Evolutionary conservation across 2,888 invertebrate species (phyloP), one percentile per base, ranked within the genome.

Genomic region (Acanthosepion esculentum): DNA sequence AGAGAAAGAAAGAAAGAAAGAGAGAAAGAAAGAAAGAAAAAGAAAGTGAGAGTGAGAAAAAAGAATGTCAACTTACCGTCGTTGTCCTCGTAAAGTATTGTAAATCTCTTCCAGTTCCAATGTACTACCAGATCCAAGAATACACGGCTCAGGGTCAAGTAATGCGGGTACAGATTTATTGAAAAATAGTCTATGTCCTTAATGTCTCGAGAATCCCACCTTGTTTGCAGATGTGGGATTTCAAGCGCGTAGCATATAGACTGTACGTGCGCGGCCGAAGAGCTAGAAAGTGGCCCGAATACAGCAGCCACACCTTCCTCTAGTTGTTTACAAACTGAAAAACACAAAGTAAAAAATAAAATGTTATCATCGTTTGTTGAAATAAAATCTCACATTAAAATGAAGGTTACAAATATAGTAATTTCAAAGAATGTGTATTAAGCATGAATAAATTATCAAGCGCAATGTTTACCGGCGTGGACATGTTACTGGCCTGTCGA

Each of bases 61-160:
- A 41, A 1, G 41, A 41, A 41, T 41, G 41, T 41, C 41, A 41
- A 95, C 96, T 96, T 96, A 97, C 97, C 98, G 97, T 99, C 99
- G 97, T 99, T 98, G 95, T 98, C 98, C 97, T 99, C 99, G 97
- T 99, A 99, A 95, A 99, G 98, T 95, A 99, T 98, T n/a, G 99
- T 98, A 97, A 99, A 99, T 91, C 98, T 98, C 95, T 98, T 98
- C 99, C 99, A 99, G 92, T 98, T 98, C 98, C 98, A 98, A 94
- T 98, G 97, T 97, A 98, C 98, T 10, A 99, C 98, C 94, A 99
- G 98, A 97, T 99, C 99, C 95, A 98, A 98, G 97, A 99, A 99
- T 0, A 97, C 98, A 95, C 98, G 98, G 95, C 99, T 98, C 94
- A 99, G 98, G 18, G 98, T 98, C 53, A 98, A 98, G 7, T 98